Evolutionary conservation across 1,140 invertebrate species (phyloP).

Genomic region (Chrysomallon squamiferum): DNA sequence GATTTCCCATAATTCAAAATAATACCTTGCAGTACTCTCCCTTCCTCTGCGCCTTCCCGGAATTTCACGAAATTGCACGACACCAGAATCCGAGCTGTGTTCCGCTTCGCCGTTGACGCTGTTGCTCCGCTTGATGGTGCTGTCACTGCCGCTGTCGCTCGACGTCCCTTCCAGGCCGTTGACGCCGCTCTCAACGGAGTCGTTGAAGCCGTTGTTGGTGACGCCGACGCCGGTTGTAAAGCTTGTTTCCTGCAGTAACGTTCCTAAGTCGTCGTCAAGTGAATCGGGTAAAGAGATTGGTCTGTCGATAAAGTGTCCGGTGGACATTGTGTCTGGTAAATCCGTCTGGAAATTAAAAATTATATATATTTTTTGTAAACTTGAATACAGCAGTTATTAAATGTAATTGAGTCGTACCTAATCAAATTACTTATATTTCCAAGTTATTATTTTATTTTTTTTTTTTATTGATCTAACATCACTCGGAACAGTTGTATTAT

Average conservation of each 20-base stretch:
- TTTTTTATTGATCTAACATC: no score
- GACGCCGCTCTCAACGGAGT: constrained; percentile 12
- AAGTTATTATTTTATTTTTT: no score
- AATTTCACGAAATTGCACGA: constrained; percentile 2
- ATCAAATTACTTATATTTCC: no score
- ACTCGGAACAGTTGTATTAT: no score
- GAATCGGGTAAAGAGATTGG: constrained; percentile 32
- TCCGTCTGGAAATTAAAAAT: no score
- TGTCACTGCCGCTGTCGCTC: constrained; percentile 38
- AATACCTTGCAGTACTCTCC: constrained; percentile 13
- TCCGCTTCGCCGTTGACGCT: constrained; percentile 5
- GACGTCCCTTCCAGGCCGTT: constrained; percentile 27
- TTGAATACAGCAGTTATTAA: no score
- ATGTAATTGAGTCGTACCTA: no score
- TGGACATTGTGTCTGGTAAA: constrained; percentile 23
- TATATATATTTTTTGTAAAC: no score
- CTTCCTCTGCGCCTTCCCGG: constrained; percentile 6
- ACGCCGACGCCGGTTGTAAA: constrained; percentile 26
- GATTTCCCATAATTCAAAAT: no score
- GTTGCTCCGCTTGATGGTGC: constrained; percentile 4
- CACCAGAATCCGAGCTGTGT: constrained; percentile 9
- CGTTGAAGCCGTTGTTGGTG: constrained; percentile 38
- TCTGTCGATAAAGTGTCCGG: constrained; percentile 30
- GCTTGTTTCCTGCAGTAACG: constrained; percentile 15
- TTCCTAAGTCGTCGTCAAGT: constrained; percentile 12